These are phyloP conservation scores for Pavo muticus DNA, from an alignment of 2,113 vertebrate species.

Conservation along the genomic window DNA sequence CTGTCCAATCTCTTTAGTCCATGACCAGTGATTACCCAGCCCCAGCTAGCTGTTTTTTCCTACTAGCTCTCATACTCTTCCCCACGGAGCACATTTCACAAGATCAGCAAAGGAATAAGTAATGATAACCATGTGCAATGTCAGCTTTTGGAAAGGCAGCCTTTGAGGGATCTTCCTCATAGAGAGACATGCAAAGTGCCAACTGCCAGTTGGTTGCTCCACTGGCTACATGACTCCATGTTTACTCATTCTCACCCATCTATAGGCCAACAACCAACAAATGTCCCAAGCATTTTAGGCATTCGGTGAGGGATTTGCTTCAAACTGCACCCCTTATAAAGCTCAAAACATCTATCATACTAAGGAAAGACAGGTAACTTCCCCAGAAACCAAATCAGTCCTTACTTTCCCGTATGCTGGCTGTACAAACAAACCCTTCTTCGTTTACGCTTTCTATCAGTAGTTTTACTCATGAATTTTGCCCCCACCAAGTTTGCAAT, in stretches of 20 bases:
- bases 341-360: neutral
- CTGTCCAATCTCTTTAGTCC: neutral
- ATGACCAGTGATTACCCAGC: neutral
- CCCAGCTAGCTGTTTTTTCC: neutral
- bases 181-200: neutral
- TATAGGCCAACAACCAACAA: neutral
- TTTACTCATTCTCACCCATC: slow-evolving; percentile 27
- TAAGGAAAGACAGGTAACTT: neutral
- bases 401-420: neutral
- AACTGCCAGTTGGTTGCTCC: neutral
- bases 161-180: neutral
- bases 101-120: neutral
- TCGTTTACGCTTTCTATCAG: neutral
- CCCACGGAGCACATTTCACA: slow-evolving; percentile 1
- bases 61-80: neutral
- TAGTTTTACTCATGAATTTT: neutral
- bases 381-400: neutral
- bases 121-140: neutral
- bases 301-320: slow-evolving; percentile 10
- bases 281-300: slow-evolving; percentile 6
- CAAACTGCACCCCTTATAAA: neutral
- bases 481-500: neutral
- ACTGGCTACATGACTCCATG: slow-evolving; percentile 10
- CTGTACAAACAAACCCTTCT: neutral
- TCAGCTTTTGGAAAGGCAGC: slow-evolving; percentile 24